Conservation (phyloP, 2,797 vertebrate species). For the Hemibagrus guttatus region DNA sequence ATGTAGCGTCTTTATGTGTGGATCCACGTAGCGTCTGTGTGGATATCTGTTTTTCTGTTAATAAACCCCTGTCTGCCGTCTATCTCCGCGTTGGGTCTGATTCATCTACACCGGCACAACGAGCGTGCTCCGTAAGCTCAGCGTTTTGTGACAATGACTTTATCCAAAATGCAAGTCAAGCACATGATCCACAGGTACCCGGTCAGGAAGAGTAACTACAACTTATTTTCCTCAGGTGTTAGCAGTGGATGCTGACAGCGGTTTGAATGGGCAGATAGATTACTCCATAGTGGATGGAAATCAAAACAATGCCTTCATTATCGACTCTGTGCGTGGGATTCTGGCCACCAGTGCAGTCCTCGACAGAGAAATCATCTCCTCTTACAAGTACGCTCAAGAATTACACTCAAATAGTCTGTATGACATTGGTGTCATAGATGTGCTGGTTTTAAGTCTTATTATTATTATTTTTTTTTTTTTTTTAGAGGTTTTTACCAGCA, state of each 20-base stretch:
- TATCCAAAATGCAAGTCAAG: background rate
- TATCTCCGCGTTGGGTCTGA: too few species aligned
- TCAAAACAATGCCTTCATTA: slow-evolving; percentile 77
- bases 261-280: slow-evolving; percentile 80
- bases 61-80: too few species aligned
- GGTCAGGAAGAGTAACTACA: background rate
- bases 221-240: slow-evolving; percentile 74
- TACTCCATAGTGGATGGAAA: slow-evolving; percentile 88
- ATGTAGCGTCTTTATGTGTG: too few species aligned
- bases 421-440: background rate
- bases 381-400: slow-evolving; percentile 81
- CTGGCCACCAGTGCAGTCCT: slow-evolving; percentile 78
- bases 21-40: too few species aligned
- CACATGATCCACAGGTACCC: background rate
- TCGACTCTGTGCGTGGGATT: slow-evolving; percentile 81
- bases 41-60: too few species aligned
- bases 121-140: too few species aligned
- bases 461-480: too few species aligned
- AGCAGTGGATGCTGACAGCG: slow-evolving; percentile 84
- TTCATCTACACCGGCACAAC: too few species aligned
- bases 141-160: background rate
- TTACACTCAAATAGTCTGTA: background rate
- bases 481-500: background rate
- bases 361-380: slow-evolving; percentile 80
- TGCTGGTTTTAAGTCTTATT: background rate